Evolutionary conservation across 2,113 vertebrate genomes (phyloP).

Genomic region (Tragelaphus buxtoni): DNA sequence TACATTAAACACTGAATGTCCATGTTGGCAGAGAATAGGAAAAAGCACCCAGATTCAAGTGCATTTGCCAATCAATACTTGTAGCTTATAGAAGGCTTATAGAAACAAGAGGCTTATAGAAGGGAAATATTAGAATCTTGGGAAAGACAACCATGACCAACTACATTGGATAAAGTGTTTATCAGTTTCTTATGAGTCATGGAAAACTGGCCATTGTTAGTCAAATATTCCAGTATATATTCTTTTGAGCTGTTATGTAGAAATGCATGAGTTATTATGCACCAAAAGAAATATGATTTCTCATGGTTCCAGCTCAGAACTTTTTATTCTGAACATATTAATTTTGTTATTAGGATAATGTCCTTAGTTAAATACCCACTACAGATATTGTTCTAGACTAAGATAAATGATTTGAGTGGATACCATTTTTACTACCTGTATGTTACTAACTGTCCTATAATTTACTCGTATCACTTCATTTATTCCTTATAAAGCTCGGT

Average conservation of each 20-base stretch:
- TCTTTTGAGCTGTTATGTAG: neutral
- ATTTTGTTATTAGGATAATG: neutral
- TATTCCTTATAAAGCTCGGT: neutral
- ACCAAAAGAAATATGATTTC: neutral
- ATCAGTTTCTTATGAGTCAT: neutral
- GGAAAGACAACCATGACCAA: neutral
- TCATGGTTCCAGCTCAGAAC: neutral
- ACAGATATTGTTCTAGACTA: neutral
- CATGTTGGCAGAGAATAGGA: neutral
- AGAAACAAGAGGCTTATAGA: neutral
- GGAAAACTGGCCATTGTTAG: neutral
- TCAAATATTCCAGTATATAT: neutral
- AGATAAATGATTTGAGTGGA: neutral
- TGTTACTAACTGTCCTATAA: neutral
- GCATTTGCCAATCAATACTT: neutral
- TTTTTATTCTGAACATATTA: neutral
- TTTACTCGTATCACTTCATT: neutral
- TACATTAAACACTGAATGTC: neutral
- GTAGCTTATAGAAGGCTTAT: neutral
- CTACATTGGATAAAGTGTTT: neutral
- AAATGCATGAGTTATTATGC: neutral
- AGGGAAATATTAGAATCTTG: neutral
- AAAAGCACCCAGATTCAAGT: neutral
- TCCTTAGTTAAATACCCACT: neutral
- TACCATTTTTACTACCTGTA: neutral